These are phyloP conservation scores for Rhagonycha lutea DNA, from an alignment of 2,888 invertebrate species.

Conservation along the genomic window DNA sequence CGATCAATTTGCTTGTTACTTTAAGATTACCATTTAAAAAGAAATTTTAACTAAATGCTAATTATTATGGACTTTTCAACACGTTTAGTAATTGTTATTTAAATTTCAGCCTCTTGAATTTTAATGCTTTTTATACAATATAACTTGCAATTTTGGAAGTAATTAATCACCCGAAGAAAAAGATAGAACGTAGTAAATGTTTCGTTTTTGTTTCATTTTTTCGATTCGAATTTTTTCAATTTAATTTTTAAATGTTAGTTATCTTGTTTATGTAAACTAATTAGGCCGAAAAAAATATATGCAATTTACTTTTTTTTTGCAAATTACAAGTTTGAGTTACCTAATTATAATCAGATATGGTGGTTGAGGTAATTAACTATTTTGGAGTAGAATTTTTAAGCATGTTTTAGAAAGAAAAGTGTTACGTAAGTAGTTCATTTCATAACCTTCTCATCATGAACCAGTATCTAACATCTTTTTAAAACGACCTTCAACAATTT, in stretches of 20 bases:
- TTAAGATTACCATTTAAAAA: background rate
- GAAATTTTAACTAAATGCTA: background rate
- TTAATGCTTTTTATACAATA: background rate
- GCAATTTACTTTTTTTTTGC: background rate
- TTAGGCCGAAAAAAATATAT: background rate
- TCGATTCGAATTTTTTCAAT: background rate
- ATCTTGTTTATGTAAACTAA: background rate
- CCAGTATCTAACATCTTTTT: conserved; percentile 12
- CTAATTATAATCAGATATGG: conserved; percentile 1
- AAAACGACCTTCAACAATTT: conserved; percentile 27
- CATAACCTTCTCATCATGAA: conserved; percentile 23
- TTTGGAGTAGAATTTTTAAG: background rate
- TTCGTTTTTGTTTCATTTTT: background rate
- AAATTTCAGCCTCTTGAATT: background rate
- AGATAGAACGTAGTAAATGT: background rate
- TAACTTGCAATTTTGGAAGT: background rate
- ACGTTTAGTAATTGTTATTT: background rate
- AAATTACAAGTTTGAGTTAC: background rate
- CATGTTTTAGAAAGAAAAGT: background rate
- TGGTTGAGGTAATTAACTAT: background rate
- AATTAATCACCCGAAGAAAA: background rate
- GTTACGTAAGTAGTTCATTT: conserved; percentile 21
- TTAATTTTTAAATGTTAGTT: background rate
- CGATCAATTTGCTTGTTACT: background rate
- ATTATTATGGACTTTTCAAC: background rate